A percentile compares a stretch with the other conserved stretches of the same genome.
These are phyloP conservation scores for Apamea anceps DNA, from an alignment of 2,888 invertebrate species.

Conservation along the genomic window DNA sequence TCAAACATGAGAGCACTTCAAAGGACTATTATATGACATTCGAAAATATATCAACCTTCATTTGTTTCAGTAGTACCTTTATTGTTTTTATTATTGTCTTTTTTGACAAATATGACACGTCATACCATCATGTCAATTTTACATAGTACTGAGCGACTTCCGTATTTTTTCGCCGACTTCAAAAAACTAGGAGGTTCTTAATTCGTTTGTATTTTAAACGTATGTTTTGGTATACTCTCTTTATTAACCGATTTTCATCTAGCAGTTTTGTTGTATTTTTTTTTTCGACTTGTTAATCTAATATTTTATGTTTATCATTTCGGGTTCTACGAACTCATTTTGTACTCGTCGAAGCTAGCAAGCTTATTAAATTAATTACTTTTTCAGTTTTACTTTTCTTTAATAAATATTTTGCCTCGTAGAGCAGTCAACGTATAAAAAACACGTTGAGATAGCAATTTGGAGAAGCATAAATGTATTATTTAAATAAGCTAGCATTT, in stretches of 20 bases:
- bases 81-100: neutral
- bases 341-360: neutral
- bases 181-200: neutral
- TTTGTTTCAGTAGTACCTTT: slow-evolving; percentile 15
- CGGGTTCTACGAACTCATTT: neutral
- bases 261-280: too few species aligned
- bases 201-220: neutral
- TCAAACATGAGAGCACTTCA: slow-evolving; percentile 26
- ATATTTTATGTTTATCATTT: neutral
- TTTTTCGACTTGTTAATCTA: neutral
- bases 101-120: neutral
- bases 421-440: slow-evolving; percentile 8
- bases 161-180: neutral
- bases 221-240: neutral
- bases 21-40: slow-evolving; percentile 20
- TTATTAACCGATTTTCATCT: neutral
- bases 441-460: neutral
- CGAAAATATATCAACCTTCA: slow-evolving; percentile 4
- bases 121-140: neutral
- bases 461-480: neutral
- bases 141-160: too few species aligned
- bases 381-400: neutral
- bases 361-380: neutral
- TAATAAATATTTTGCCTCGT: neutral
- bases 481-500: neutral